These are phyloP conservation scores for Notospermus geniculatus DNA, from an alignment of 1,140 invertebrate genomes.

Conservation along the genomic window DNA sequence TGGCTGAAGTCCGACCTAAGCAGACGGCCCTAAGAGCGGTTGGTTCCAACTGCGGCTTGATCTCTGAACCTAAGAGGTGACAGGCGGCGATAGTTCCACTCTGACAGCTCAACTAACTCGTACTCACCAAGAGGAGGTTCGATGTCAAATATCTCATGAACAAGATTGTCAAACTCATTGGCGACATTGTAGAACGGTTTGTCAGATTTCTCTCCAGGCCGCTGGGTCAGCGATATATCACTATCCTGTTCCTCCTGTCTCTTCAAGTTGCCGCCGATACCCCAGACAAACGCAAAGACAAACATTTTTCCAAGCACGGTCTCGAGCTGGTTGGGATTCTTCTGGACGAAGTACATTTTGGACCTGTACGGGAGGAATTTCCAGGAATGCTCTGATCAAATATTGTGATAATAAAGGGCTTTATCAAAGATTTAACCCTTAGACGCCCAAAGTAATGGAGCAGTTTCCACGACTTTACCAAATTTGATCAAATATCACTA, in stretches of 20 bases:
- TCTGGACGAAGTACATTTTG: conserved; percentile 47
- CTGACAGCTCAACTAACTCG: background rate
- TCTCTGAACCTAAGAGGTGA: no score
- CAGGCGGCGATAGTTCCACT: no score
- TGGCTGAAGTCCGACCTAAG: no score
- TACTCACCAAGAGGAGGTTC: conserved; percentile 56
- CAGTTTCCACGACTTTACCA: no score
- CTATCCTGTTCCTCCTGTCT: conserved; percentile 53
- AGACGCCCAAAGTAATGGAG: no score
- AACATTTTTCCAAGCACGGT: conserved; percentile 61
- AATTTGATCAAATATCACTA: no score
- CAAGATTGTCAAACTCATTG: conserved; percentile 68
- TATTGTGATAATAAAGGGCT: no score
- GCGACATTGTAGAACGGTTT: conserved; percentile 63
- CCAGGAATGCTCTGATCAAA: no score
- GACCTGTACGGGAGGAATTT: background rate
- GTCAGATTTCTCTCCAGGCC: conserved; percentile 24
- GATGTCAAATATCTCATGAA: conserved; percentile 68
- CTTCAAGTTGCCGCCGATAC: conserved; percentile 47
- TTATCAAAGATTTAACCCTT: no score
- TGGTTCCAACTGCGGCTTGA: no score
- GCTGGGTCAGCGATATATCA: conserved; percentile 34
- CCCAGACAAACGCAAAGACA: conserved; percentile 54
- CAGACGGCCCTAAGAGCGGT: no score
- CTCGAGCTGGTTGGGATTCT: conserved; percentile 46